Base-by-base conservation (phyloP, 1,140 invertebrate genomes). In the Hyles vespertilio region DNA sequence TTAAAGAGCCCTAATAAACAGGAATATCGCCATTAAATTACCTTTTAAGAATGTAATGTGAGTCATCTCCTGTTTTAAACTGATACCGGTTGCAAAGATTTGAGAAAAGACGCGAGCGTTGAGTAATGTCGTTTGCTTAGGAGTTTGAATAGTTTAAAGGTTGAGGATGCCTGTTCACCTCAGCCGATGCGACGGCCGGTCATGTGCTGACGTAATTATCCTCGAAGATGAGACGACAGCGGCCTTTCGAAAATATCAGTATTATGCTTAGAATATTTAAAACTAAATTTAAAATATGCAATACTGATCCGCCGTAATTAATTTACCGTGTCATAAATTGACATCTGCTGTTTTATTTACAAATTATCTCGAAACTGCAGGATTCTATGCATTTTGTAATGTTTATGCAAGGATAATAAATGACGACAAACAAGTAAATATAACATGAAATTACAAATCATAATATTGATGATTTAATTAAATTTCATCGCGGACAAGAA, bases 121-220 rank as follows among this genome's bases (percentile, higher is more conserved):
- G 69, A 59, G 63, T 68, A 77, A 72, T 69, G 59, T 60, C 65
- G 65, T 66, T 53, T 60, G 43, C 52, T 57, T 56, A 61, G 58
- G 56, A 63, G 61, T 72, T 69, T 63, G 72, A 77, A 75, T 74
- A 73, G 73, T 76, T 74, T 76, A 83, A 85, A 85, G 82, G 79
- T 86, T 84, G 81, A 84, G 77, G 83, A 81, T 86, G 68, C 67
- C 56, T 63, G 70, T 71, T 74, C 70, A 81, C 72, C 73, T 81
- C 61, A 72, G 60, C 40, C 64, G 51, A 51, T 56, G 50, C 56
- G 51, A 51, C 56, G 56, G 71, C 56, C 54, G 71, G 67, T 71
- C 67, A 61, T 57, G 50, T 12, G 10, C 70, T 85, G 75, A 81
- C 74, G 77, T 80, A 73, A 83, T 46, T 48, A 32, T 57, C 46